Evolutionary conservation across 1,140 invertebrate genomes (phyloP).

Genomic region (Drosophila busckii): DNA sequence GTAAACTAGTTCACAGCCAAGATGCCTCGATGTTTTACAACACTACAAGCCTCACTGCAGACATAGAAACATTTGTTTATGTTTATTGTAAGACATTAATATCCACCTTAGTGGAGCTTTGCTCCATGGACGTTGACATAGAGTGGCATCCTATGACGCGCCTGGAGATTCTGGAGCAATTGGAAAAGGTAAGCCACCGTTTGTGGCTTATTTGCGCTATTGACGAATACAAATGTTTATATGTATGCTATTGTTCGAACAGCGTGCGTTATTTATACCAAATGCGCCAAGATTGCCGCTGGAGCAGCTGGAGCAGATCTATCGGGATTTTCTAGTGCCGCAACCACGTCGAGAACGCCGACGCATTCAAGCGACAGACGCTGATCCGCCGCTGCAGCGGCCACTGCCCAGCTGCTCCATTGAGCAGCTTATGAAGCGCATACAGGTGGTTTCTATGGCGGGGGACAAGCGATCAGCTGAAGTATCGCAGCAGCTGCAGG

Average conservation of each 20-base stretch:
- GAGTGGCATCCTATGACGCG: too few relatives aligned
- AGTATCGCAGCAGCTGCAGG: not conserved
- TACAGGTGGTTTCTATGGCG: constrained; percentile 22
- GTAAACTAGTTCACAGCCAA: too few relatives aligned
- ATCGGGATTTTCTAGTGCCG: constrained; percentile 33
- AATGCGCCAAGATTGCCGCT: constrained; percentile 12
- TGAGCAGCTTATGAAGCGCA: constrained; percentile 26
- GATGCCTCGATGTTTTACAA: too few relatives aligned
- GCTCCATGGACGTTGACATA: too few relatives aligned
- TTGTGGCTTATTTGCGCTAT: not conserved
- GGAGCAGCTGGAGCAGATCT: constrained; percentile 31
- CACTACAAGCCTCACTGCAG: too few relatives aligned
- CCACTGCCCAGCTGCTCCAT: constrained; percentile 4
- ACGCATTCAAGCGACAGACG: constrained; percentile 3
- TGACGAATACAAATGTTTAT: not conserved
- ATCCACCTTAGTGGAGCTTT: too few relatives aligned
- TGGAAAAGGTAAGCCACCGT: too few relatives aligned
- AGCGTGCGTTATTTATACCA: constrained; percentile 19
- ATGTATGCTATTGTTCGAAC: not conserved
- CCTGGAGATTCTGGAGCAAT: too few relatives aligned
- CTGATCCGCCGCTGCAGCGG: not conserved
- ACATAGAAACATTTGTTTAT: too few relatives aligned
- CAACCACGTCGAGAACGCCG: constrained; percentile 31
- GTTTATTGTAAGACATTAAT: too few relatives aligned
- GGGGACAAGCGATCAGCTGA: constrained; percentile 25